Evolutionary conservation across 2,888 invertebrate species (phyloP).

Genomic region (Gasteruption jaculator): DNA sequence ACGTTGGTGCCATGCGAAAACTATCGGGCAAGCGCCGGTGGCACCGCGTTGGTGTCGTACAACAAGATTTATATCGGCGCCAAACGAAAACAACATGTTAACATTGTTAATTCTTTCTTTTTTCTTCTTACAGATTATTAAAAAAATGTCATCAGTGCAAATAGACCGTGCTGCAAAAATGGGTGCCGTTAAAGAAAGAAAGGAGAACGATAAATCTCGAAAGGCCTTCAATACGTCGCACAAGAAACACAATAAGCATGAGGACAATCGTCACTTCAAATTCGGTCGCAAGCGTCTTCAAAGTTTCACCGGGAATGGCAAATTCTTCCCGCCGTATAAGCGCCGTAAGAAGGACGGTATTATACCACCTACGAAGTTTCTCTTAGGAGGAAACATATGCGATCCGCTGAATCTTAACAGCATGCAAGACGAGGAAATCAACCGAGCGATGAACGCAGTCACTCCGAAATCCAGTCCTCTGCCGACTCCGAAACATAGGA

Average conservation of each 20-base stretch:
- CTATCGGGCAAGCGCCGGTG: too few relatives aligned
- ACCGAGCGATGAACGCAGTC: slow-evolving; percentile 78
- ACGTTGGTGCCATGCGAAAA: too few relatives aligned
- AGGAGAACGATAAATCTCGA: slow-evolving; percentile 41
- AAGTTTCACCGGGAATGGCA: slow-evolving; percentile 64
- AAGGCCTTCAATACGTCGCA: slow-evolving; percentile 38
- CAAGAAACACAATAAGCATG: slow-evolving; percentile 49
- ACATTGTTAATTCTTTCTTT: too few relatives aligned
- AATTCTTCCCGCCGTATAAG: slow-evolving; percentile 72
- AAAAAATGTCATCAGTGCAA: slow-evolving; percentile 52
- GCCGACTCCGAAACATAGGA: slow-evolving; percentile 75
- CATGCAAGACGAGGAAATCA: slow-evolving; percentile 75
- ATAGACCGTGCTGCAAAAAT: slow-evolving; percentile 50
- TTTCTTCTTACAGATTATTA: slow-evolving; percentile 8
- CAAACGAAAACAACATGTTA: too few relatives aligned
- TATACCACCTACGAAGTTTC: slow-evolving; percentile 88
- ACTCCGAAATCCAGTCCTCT: slow-evolving; percentile 91
- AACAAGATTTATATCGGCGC: too few relatives aligned
- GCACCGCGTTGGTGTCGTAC: too few relatives aligned
- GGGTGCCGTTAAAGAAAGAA: slow-evolving; percentile 36
- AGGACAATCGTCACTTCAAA: slow-evolving; percentile 45
- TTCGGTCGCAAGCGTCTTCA: slow-evolving; percentile 63
- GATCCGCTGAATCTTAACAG: slow-evolving; percentile 94
- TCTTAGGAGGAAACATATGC: slow-evolving; percentile 90
- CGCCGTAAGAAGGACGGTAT: slow-evolving; percentile 69